These are phyloP conservation scores for Micromussa lordhowensis DNA, from an alignment of 92 coral and sea anemone genomes.

Conservation along the genomic window DNA sequence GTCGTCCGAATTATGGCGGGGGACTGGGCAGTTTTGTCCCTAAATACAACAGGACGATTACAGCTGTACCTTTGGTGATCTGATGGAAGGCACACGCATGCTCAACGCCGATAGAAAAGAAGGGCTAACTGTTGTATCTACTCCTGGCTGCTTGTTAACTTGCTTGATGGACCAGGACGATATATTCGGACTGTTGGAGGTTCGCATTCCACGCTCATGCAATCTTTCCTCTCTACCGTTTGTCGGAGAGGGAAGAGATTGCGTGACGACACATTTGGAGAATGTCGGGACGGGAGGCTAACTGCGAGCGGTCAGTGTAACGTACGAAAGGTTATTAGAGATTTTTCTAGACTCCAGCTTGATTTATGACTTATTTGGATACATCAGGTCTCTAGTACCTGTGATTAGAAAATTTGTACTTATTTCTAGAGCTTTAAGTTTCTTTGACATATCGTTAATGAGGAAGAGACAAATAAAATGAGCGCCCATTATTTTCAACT, in stretches of 20 bases:
- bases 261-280: background rate
- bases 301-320: no score
- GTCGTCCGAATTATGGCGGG: conserved; percentile 68
- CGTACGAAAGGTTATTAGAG: background rate
- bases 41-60: conserved; percentile 52
- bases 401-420: background rate
- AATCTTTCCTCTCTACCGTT: no score
- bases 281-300: no score
- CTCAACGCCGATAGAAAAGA: background rate
- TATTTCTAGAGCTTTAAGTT: background rate
- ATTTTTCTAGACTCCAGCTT: background rate
- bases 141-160: background rate
- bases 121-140: background rate
- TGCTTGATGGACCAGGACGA: no score
- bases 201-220: background rate
- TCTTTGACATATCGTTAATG: background rate
- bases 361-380: background rate
- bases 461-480: background rate
- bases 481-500: background rate
- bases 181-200: no score
- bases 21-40: conserved; percentile 59
- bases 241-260: background rate
- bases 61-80: conserved; percentile 63
- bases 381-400: background rate
- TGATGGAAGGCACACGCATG: background rate